Evolutionary conservation across 2,888 invertebrate species (phyloP), one percentile per base, ranked within the genome.

Genomic region (Pristionchus arcanus): DNA sequence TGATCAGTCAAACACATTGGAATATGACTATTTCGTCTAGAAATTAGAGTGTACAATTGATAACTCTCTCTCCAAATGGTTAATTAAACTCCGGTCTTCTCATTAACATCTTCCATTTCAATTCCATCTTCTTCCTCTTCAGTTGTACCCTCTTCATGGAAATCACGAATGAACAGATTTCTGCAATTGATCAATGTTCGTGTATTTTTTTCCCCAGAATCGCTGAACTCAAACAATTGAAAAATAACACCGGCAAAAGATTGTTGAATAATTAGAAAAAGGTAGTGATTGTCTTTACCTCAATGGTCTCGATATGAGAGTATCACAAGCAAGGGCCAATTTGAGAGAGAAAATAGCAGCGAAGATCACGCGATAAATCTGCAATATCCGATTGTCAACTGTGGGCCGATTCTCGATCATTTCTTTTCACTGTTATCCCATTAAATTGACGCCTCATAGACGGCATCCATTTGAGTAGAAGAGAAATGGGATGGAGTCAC

Each of bases 361-460:
- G 15, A 94, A 93, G 49, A 94, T 91, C 37, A 93, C 90, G 15
- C 94, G 91, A 89, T 94, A 93, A 71, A 94, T 90, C 94, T 94
- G 90, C 37, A 91, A 71, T 21, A 55, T 21, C 21, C 55, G 16
- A 16, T 55, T 55, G 19, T 21, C 13, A 21, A 21, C 21, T 25
- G 21, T 25, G 63, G 59, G 19, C 4, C 13, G 16, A 63, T 21
- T 63, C 63, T n/a, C n/a, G 63, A 63, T 63, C 25, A 34, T 71
- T 34, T 71, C 25, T 16, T 13, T 34, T 34, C 3, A 34, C 68
- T 31, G 71, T 71, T 71, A 71, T 31, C 71, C 31, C 34, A 71
- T 71, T 34, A 71, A 21, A 21, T 2, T 25, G 71, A 71, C 71
- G 71, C 71, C 71, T 71, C 71, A 71, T 71, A 34, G 71, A 34